phyloP scores from a whole-genome alignment of 1,140 invertebrate genomes.

The Gonioctena quinquepunctata region DNA sequence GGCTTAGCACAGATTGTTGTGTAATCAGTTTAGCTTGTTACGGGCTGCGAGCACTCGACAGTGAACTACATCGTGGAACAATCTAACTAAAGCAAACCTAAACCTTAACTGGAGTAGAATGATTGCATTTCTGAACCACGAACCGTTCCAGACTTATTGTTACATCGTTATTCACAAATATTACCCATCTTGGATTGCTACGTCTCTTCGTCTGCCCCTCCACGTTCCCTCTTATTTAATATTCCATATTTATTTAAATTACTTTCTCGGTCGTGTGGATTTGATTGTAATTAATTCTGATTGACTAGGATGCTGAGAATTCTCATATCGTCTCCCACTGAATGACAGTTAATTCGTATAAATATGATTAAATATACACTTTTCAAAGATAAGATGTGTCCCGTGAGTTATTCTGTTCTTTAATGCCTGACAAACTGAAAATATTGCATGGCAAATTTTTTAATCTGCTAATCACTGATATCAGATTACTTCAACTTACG shows the following conservation, averaged over 20 bases:
- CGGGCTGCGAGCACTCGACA: slow-evolving; percentile 53
- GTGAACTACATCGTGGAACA: slow-evolving; percentile 54
- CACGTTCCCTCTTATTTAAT: slow-evolving; percentile 40
- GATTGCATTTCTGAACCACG: slow-evolving; percentile 53
- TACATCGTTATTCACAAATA: slow-evolving; percentile 48
- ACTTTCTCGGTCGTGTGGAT: slow-evolving; percentile 4
- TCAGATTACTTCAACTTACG: too few relatives aligned
- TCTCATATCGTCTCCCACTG: too few relatives aligned
- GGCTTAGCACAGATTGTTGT: slow-evolving; percentile 58
- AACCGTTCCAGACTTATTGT: slow-evolving; percentile 38
- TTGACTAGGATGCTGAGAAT: too few relatives aligned
- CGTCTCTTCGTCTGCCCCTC: slow-evolving; percentile 14
- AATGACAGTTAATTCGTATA: too few relatives aligned
- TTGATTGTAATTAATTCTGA: too few relatives aligned
- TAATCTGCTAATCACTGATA: too few relatives aligned
- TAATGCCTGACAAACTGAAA: too few relatives aligned
- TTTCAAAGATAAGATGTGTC: too few relatives aligned
- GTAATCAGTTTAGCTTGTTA: slow-evolving; percentile 57
- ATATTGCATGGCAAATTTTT: too few relatives aligned
- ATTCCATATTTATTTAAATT: slow-evolving; percentile 48
- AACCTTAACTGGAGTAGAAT: slow-evolving; percentile 58
- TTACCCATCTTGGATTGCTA: slow-evolving; percentile 38
- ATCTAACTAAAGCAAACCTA: slow-evolving; percentile 57
- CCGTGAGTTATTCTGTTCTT: too few relatives aligned
- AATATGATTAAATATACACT: too few relatives aligned